Evolutionary conservation across 2,888 invertebrate genomes (phyloP).

Genomic region (Spisula solida): DNA sequence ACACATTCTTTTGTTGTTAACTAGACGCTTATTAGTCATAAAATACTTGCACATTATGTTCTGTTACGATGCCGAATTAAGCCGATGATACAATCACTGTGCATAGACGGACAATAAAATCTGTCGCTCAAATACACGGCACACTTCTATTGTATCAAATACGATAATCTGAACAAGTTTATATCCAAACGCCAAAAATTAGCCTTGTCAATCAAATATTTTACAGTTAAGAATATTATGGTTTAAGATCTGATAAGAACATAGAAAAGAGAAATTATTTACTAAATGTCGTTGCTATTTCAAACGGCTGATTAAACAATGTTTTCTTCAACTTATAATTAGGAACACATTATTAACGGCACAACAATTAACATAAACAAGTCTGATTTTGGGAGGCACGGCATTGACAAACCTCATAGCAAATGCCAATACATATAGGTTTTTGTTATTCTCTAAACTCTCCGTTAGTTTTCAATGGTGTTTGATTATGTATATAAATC

Average conservation of each 20-base stretch:
- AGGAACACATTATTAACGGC: background rate
- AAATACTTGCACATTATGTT: slow-evolving; percentile 21
- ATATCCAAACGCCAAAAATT: slow-evolving; percentile 10
- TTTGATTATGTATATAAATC: slow-evolving; percentile 10
- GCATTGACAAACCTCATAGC: background rate
- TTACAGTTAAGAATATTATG: slow-evolving; percentile 20
- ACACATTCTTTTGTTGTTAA: slow-evolving; percentile 13
- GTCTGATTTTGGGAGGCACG: background rate
- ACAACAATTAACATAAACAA: slow-evolving; percentile 6
- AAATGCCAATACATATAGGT: background rate
- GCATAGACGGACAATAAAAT: slow-evolving; percentile 2
- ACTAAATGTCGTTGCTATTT: background rate
- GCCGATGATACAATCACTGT: slow-evolving; percentile 3
- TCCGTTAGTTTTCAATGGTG: slow-evolving; percentile 1
- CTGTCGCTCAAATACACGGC: background rate
- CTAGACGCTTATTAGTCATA: slow-evolving; percentile 20
- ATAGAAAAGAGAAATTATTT: slow-evolving; percentile 16
- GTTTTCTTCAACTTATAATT: slow-evolving; percentile 13
- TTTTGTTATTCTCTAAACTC: background rate
- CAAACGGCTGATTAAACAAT: background rate
- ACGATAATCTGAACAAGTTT: background rate
- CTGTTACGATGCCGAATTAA: slow-evolving; percentile 19
- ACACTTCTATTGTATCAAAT: background rate
- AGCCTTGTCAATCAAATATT: slow-evolving; percentile 20
- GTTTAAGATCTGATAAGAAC: slow-evolving; percentile 8